These are phyloP conservation scores for Montipora sp. DNA, from an alignment of 64 coral and sea anemone species.

Conservation along the genomic window DNA sequence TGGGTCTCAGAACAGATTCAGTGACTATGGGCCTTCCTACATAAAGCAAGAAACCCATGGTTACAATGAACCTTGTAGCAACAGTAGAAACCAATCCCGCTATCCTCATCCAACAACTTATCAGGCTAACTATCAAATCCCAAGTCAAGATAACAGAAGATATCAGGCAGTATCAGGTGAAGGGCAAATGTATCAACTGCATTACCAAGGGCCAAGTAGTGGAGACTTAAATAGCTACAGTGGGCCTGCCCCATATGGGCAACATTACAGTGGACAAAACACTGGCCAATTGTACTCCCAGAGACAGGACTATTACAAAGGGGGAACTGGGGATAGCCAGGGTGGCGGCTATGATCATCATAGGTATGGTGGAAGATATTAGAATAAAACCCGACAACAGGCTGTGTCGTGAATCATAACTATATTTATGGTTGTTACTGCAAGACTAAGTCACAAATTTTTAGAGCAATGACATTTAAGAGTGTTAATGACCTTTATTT, in stretches of 20 bases:
- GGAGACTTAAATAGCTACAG: conserved; percentile 2
- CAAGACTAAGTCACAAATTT: too few relatives aligned
- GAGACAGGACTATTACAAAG: conserved; percentile 9
- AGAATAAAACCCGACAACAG: neutral
- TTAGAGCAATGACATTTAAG: too few relatives aligned
- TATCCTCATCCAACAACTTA: neutral
- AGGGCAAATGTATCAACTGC: neutral
- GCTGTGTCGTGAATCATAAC: too few relatives aligned
- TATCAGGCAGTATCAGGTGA: neutral
- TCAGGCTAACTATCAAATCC: neutral
- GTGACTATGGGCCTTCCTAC: neutral
- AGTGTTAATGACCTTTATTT: too few relatives aligned
- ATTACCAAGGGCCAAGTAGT: neutral
- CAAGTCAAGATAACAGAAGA: neutral
- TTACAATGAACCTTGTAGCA: neutral
- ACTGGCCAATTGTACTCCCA: neutral
- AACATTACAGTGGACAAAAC: neutral
- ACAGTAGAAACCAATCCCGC: neutral
- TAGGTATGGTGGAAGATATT: conserved; percentile 13
- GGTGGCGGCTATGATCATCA: neutral
- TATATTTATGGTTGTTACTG: too few relatives aligned
- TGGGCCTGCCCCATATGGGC: neutral
- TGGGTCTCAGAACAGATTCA: neutral
- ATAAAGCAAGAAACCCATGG: conserved; percentile 9
- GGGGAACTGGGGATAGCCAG: neutral